These are phyloP conservation scores for Acropternis orthonyx DNA, from an alignment of 2,797 vertebrate species.

Conservation along the genomic window DNA sequence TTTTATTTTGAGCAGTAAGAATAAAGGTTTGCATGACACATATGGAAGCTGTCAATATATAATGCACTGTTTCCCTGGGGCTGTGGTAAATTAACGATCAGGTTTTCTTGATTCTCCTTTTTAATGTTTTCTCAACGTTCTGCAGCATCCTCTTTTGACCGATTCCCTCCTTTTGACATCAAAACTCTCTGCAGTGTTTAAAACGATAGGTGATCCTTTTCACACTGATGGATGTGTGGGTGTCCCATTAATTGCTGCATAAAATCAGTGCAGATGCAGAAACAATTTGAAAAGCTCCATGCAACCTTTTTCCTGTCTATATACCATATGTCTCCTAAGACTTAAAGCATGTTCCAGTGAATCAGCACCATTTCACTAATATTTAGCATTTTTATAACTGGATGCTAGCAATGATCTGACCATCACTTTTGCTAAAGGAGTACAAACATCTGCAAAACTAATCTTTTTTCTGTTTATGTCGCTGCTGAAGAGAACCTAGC, in stretches of 20 bases:
- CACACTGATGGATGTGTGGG: neutral
- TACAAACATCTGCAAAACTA: neutral
- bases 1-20: conserved; percentile 62
- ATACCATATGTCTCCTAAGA: neutral
- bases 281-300: conserved; percentile 20
- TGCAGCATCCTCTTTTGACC: conserved; percentile 4
- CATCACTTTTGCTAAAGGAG: neutral
- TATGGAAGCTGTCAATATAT: conserved; percentile 71
- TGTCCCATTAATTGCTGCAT: conserved; percentile 18
- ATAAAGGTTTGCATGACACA: conserved; percentile 67
- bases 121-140: conserved; percentile 21
- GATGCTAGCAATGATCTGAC: neutral
- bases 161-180: conserved; percentile 35
- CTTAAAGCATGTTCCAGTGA: conserved; percentile 19
- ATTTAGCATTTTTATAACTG: conserved; percentile 11
- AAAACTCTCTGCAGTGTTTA: conserved; percentile 23
- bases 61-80: conserved; percentile 48
- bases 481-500: neutral
- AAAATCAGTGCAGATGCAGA: conserved; percentile 53
- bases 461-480: neutral
- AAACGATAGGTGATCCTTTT: conserved; percentile 33
- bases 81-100: conserved; percentile 51
- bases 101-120: conserved; percentile 14
- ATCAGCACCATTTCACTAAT: conserved; percentile 39
- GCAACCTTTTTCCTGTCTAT: neutral